These are phyloP conservation scores for Buphagus erythrorhynchus DNA, from an alignment of 2,797 vertebrate genomes.

Conservation along the genomic window DNA sequence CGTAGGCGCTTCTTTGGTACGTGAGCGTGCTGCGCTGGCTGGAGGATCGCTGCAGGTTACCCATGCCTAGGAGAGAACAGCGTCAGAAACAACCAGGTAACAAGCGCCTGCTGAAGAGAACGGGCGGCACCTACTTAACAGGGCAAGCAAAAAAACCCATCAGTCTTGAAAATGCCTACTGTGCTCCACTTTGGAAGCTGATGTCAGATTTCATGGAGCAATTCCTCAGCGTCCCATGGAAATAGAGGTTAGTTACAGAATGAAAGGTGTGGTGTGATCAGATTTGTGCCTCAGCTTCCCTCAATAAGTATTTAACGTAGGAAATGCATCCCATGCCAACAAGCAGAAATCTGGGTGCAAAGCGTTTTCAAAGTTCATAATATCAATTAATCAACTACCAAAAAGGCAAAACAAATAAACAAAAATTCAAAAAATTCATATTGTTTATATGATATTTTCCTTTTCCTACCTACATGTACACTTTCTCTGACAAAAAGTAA, in stretches of 20 bases:
- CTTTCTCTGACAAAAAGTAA: neutral
- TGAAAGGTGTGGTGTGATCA: neutral
- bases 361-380: neutral
- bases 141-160: neutral
- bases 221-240: neutral
- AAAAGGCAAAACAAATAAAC: neutral
- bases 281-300: neutral
- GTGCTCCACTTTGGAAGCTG: accelerated
- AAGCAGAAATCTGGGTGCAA: neutral
- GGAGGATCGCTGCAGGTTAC: conserved; percentile 91
- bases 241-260: neutral
- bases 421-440: neutral
- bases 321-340: neutral
- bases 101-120: neutral
- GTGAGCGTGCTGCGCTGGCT: conserved; percentile 94
- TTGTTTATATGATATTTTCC: neutral
- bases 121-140: neutral
- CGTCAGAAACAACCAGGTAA: conserved; percentile 16
- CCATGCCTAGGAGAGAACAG: conserved; percentile 83
- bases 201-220: accelerated
- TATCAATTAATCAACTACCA: neutral
- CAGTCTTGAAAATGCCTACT: accelerated
- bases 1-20: conserved; percentile 95
- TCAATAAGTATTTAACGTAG: neutral
- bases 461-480: neutral